phyloP scores from a whole-genome alignment of 2,888 invertebrate species.

The Petrophora chlorosata region DNA sequence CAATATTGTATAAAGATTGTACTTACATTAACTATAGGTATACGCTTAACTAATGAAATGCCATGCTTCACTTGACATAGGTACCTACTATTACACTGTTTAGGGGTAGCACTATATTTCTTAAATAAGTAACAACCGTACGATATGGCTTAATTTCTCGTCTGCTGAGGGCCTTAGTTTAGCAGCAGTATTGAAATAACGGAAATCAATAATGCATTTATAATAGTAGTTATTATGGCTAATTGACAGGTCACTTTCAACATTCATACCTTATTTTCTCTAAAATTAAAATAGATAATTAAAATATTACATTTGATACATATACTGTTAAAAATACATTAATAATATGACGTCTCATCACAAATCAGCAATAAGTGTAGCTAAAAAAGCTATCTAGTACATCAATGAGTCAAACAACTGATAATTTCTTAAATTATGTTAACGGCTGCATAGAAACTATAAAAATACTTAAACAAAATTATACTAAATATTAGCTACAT shows the following conservation, averaged over 20 bases:
- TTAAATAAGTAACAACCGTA: constrained; percentile 36
- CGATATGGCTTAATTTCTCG: constrained; percentile 11
- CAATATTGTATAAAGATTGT: constrained; percentile 12
- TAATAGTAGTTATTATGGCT: constrained; percentile 1
- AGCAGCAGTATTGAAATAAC: background rate
- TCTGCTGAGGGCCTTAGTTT: background rate
- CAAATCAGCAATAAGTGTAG: constrained; percentile 34
- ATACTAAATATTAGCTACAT: constrained; percentile 40
- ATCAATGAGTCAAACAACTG: constrained; percentile 1
- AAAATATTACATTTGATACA: background rate
- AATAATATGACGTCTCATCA: constrained; percentile 24
- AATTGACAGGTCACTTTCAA: constrained; percentile 1
- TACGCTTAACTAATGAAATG: constrained; percentile 60
- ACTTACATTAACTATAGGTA: constrained; percentile 29
- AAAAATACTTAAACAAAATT: constrained; percentile 39
- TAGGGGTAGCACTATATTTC: constrained; percentile 42
- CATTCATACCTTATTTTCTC: no score
- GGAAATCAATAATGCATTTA: background rate
- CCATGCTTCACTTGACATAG: constrained; percentile 56
- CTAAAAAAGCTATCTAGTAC: constrained; percentile 1
- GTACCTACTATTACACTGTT: constrained; percentile 61
- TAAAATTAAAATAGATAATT: no score
- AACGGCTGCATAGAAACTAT: constrained; percentile 48
- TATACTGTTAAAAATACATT: constrained; percentile 8
- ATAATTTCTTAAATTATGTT: constrained; percentile 17